Evolutionary conservation across 2,888 invertebrate species (phyloP).

Genomic region (Xestia c-nigrum): DNA sequence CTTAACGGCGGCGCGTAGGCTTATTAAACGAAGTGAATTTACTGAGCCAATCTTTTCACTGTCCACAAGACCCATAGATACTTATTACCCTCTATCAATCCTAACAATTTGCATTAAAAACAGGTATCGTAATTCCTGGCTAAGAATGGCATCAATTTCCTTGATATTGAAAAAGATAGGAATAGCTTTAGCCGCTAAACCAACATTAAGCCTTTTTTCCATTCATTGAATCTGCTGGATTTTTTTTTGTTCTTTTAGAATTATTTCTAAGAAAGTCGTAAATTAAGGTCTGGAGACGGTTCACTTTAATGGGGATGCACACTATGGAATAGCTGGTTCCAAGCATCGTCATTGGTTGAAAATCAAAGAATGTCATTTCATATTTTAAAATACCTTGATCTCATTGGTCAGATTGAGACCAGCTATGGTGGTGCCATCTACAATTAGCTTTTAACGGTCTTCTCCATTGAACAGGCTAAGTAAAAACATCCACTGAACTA

Average conservation of each 20-base stretch:
- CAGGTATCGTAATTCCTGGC: constrained; percentile 40
- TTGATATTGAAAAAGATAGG: constrained; percentile 48
- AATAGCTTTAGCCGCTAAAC: constrained; percentile 22
- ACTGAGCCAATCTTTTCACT: constrained; percentile 30
- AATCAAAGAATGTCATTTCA: no score
- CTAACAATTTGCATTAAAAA: constrained; percentile 60
- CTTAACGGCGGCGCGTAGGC: neutral
- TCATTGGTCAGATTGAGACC: no score
- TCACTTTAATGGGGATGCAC: no score
- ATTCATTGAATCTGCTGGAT: neutral
- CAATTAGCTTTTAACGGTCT: no score
- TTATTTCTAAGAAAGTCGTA: neutral
- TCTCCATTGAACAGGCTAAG: neutral
- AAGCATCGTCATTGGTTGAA: no score
- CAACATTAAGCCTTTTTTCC: constrained; percentile 27
- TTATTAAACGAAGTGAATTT: constrained; percentile 25
- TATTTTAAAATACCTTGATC: no score
- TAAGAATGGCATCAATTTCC: constrained; percentile 52
- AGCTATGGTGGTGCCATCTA: no score
- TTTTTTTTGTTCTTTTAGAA: neutral
- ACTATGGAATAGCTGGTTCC: no score
- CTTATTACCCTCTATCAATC: constrained; percentile 63
- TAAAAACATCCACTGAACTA: neutral
- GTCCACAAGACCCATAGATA: constrained; percentile 43
- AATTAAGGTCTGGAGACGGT: neutral